These are phyloP conservation scores for Ricordea florida DNA, from an alignment of 92 coral and sea anemone genomes.

Conservation along the genomic window DNA sequence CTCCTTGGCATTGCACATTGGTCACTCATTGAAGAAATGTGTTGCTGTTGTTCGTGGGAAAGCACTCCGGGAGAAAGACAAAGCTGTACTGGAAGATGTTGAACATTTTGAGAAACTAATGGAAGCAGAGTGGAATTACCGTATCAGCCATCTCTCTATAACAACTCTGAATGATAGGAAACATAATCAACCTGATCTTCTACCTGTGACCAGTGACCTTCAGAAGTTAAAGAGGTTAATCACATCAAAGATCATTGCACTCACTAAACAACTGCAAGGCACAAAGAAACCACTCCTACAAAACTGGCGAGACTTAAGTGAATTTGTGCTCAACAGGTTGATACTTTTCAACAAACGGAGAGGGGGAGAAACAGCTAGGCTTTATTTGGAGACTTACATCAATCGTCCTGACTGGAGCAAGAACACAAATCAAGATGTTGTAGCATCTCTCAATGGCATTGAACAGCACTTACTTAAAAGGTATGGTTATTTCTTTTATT, in stretches of 20 bases:
- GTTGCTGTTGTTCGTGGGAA: slow-evolving; percentile 23
- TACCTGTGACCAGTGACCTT: slow-evolving; percentile 37
- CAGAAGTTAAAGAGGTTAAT: slow-evolving; percentile 32
- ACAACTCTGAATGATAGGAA: slow-evolving; percentile 20
- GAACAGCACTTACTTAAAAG: slow-evolving; percentile 31
- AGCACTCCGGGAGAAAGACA: slow-evolving; percentile 43
- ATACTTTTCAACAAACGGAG: slow-evolving; percentile 44
- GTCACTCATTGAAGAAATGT: slow-evolving; percentile 35
- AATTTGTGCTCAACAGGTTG: slow-evolving; percentile 14
- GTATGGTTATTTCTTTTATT: too few species aligned
- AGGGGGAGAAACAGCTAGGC: slow-evolving; percentile 38
- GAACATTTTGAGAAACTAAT: slow-evolving; percentile 34
- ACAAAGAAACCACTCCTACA: neutral
- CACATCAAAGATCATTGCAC: slow-evolving; percentile 9
- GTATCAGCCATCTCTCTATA: slow-evolving; percentile 25
- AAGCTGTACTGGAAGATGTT: neutral
- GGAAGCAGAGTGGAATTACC: slow-evolving; percentile 45
- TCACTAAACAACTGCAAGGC: neutral
- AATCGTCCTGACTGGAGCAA: slow-evolving; percentile 39
- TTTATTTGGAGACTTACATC: slow-evolving; percentile 9
- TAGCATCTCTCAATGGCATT: slow-evolving; percentile 10
- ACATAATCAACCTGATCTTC: slow-evolving; percentile 19
- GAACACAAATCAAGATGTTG: slow-evolving; percentile 26
- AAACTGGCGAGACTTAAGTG: slow-evolving; percentile 24
- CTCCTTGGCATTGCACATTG: slow-evolving; percentile 13